Base-by-base conservation (phyloP, 2,888 invertebrate genomes). In the Epistrophe grossulariae region DNA sequence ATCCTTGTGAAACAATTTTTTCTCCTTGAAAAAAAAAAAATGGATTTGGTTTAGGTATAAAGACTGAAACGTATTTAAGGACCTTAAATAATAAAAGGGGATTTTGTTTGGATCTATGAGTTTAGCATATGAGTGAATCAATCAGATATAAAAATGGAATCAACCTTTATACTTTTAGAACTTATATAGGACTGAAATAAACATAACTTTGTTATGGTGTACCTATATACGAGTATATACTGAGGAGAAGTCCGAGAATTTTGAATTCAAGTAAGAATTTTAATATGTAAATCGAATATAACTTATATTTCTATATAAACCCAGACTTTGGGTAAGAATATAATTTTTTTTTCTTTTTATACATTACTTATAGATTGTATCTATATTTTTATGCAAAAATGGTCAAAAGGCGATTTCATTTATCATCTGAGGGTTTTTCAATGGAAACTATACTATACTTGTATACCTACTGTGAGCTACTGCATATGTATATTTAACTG, bases 241-340 rank as follows among this genome's bases (percentile, higher is more conserved):
- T 11, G 10, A 19, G 31, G 13, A n/a, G 1, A 19, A 35, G 50
- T 48, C 68, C 38, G 35, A 17, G 17, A 40, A 48, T 50, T 66
- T 48, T 19, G 35, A 31, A 15, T 31, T 68, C 19, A 68, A 38
- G 24, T 5, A 38, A 13, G 15, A 50, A 50, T 68, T 68, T 38
- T 68, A 68, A 19, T 68, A 68, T 50, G 66, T 50, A 66, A 66
- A 66, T 50, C 66, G 50, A 50, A 50, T 66, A 66, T 66, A 48
- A 66, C 24, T 66, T 50, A 55, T 15, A 35, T 35, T 7, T 35
- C 4, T 7, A 9, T 28, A 19, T 50, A n/a, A 35, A 17, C 13
- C 11, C 19, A 24, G 40, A 40, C 38, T 48, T 48, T 48, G 62
- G 62, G 62, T 57, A 11, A 24, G 24, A 64, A 43, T n/a, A 45